Conservation (phyloP, 2,113 vertebrate genomes). For the Gymnarchus niloticus region DNA sequence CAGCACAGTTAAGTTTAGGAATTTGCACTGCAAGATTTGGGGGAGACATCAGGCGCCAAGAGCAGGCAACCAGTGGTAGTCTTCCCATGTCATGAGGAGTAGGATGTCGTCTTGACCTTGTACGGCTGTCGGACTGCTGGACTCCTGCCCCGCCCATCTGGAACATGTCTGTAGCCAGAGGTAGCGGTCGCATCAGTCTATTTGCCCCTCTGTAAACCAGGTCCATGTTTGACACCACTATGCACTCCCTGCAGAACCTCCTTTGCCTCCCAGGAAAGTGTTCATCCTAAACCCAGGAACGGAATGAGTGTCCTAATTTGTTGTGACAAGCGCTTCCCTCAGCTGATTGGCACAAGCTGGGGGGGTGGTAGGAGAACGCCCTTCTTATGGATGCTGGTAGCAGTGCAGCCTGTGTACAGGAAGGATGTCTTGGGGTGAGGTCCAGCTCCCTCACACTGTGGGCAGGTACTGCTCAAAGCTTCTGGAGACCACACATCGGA, state of each 20-base stretch:
- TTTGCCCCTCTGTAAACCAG: background rate
- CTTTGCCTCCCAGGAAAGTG: background rate
- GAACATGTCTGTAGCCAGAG: background rate
- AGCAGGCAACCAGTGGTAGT: no score
- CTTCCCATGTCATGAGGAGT: no score
- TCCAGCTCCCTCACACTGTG: background rate
- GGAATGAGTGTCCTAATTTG: background rate
- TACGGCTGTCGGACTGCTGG: background rate
- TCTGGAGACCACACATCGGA: background rate
- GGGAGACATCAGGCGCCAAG: no score
- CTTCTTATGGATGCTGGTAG: background rate
- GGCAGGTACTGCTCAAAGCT: background rate
- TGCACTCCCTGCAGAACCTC: background rate
- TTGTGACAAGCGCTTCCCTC: background rate
- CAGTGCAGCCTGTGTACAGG: background rate
- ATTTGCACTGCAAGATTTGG: no score
- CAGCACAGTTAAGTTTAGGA: no score
- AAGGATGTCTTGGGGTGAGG: background rate
- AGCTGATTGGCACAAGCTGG: background rate
- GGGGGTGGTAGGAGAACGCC: background rate
- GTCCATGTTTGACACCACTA: background rate
- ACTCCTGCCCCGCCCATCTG: background rate
- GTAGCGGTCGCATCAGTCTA: background rate
- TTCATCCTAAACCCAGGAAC: background rate
- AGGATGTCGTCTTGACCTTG: background rate